Evolutionary conservation across 1,140 invertebrate genomes (phyloP), one percentile per base, ranked within the genome.

Genomic region (Zaprionus taronus): DNA sequence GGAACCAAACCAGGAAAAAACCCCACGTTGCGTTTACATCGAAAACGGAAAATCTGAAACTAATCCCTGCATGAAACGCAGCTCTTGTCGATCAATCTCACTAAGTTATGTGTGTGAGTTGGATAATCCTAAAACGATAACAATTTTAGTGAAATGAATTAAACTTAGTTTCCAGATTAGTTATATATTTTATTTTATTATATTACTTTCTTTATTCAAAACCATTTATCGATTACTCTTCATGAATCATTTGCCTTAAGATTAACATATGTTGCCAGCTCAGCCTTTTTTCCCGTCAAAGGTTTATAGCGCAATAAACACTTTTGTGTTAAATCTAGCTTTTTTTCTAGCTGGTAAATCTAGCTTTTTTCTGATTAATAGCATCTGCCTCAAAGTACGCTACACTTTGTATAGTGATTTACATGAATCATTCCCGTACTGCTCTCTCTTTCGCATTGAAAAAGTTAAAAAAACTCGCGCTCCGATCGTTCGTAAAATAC

Each of bases 61-160:
- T 1, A 38, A 7, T 1, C 65, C 66, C 17, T 74, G 72, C 28
- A 69, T 74, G 66, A 62, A 56, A 69, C 9, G 22, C 0, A 4
- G 22, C 12, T 49, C 72, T 1, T 74, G 72, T 9, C 5, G 17
- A 14, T 5, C 12, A 31, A 1, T 17, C 3, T 47, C 14, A 44
- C 4, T 9, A 11, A 36, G 17, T 12, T 74, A 14, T 12, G 51
- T 74, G 12, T 74, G 72, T 44, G 36, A 69, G 34, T 47, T 22
- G 12, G n/a, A 15, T 11, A 56, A 17, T 4, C 72, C 72, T 0
- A 20, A 12, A 47, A 62, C 22, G 11, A 7, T 74, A 1, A 49
- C 72, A n/a, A 74, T 74, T 14, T 20, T 26, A 20, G 15, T 24
- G 15, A 22, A 14, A 12, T 68, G 15, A 61, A 20, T n/a, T n/a